Evolutionary conservation across 2,113 vertebrate genomes (phyloP), one percentile per base, ranked within the genome.

Genomic region (Antigone vipio): DNA sequence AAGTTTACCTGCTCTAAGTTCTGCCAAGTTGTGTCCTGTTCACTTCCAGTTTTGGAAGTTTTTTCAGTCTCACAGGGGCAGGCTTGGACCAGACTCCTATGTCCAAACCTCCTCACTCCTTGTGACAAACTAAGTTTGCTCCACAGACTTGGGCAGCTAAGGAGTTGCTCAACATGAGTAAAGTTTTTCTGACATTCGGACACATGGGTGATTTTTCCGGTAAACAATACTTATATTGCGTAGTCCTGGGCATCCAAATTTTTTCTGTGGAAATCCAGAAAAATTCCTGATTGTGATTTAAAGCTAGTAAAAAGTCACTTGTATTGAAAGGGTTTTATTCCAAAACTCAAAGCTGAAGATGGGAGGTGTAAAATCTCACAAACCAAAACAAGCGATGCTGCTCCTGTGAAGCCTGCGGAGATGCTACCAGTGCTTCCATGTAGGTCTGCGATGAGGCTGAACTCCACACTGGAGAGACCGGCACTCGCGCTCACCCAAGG

Each of bases 401-500:
- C 59, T 72, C 53, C 40, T 53, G 35, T 0, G 3, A 71, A 80
- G 11, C 27, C n/a, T 35, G 7, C 1, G 6, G 23, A 59, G 66
- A 34, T 85, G 58, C 6, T 52, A 27, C 10, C 29, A 34, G 14
- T 66, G 29, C 6, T 87, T 90, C 26, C 23, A 59, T 2, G 1
- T 1, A 12, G n/a, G 26, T 18, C 34, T 91, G 14, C 1, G 3
- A 13, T 18, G 60, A 71, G 49, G 47, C 14, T 84, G 68, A 76
- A 66, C 44, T 42, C 42, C 64, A 14, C 1, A 4, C 13, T 50
- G 23, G 29, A 75, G 24, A 81, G 9, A 12, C 38, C 1, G 0
- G n/a, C 2, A 0, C 29, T 67, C 50, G 60, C 0, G 0, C 11
- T 60, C 10, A n/a, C n/a, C 45, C 34, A 32, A 67, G 58, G 22